phyloP scores from a whole-genome alignment of 2,797 vertebrate species.

The Podarcis siculus region DNA sequence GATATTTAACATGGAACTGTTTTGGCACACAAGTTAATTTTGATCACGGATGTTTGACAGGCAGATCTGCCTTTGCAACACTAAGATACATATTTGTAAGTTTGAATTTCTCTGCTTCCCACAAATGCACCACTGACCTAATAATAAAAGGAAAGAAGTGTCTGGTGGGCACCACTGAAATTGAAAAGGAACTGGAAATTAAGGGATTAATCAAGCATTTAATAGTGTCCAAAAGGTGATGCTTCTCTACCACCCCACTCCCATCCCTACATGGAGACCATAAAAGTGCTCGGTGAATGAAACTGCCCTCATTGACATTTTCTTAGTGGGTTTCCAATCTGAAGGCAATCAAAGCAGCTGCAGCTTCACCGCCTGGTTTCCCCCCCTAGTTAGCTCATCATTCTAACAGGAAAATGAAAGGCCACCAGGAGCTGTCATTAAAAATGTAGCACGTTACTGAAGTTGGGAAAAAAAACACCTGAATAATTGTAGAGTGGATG shows the following conservation, averaged over 20 bases:
- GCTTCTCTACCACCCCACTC: too few relatives aligned
- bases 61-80: not conserved
- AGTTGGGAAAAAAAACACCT: not conserved
- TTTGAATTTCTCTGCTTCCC: not conserved
- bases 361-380: not conserved
- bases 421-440: not conserved
- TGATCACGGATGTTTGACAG: not conserved
- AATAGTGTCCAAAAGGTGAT: not conserved
- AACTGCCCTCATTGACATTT: not conserved
- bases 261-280: not conserved
- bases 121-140: rapidly evolving
- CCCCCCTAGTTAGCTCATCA: not conserved
- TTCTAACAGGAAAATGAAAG: not conserved
- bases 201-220: not conserved
- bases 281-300: not conserved
- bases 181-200: not conserved
- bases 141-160: rapidly evolving
- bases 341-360: not conserved
- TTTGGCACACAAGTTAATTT: not conserved
- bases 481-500: not conserved
- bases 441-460: not conserved
- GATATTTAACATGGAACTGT: not conserved
- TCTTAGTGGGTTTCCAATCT: not conserved
- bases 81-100: rapidly evolving
- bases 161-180: rapidly evolving